Conservation (phyloP, 2,888 invertebrate genomes). For the Metopia argyrocephala region DNA sequence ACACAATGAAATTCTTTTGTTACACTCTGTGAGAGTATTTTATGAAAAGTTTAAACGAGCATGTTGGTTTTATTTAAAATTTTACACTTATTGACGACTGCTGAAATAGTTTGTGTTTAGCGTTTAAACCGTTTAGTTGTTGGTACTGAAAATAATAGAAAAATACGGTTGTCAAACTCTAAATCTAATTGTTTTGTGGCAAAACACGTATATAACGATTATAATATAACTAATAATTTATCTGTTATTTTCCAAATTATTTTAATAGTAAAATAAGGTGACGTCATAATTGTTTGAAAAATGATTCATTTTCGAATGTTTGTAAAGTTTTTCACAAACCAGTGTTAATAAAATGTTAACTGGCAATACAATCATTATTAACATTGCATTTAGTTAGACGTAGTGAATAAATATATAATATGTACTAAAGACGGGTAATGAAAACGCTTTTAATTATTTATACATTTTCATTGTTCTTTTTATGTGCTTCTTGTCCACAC, state of each 20-base stretch:
- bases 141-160: background rate
- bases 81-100: background rate
- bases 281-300: slow-evolving; percentile 35
- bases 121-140: slow-evolving; percentile 43
- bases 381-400: too few species aligned
- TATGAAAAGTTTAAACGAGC: background rate
- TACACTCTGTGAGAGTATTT: slow-evolving; percentile 22
- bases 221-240: too few species aligned
- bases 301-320: slow-evolving; percentile 18
- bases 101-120: slow-evolving; percentile 38
- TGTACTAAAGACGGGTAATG: too few species aligned
- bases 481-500: slow-evolving; percentile 8
- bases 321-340: slow-evolving; percentile 20
- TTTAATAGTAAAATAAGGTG: slow-evolving; percentile 16
- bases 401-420: too few species aligned
- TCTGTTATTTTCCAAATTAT: too few species aligned
- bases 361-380: too few species aligned
- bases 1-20: slow-evolving; percentile 4
- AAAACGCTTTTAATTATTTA: too few species aligned
- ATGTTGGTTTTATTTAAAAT: background rate
- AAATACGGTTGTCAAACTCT: too few species aligned
- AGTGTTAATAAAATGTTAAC: slow-evolving; percentile 41
- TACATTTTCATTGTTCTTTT: too few species aligned
- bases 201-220: background rate
- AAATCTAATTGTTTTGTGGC: background rate